These are phyloP conservation scores for Centropristis striata DNA, from an alignment of 2,113 vertebrate genomes.

Conservation along the genomic window DNA sequence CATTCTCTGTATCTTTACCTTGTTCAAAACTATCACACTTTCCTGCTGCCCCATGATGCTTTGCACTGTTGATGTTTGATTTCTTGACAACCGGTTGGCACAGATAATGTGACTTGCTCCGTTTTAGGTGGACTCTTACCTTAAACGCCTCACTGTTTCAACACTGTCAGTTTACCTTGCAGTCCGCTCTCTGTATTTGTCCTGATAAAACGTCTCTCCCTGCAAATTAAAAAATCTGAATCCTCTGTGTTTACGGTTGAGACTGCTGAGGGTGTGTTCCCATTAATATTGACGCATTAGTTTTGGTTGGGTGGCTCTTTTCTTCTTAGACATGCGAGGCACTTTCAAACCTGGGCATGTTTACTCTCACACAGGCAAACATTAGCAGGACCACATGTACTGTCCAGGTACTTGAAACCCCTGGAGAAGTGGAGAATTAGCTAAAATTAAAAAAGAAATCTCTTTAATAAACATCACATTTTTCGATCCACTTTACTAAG, in stretches of 20 bases:
- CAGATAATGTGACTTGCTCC: conserved; percentile 20
- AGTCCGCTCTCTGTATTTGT: conserved; percentile 55
- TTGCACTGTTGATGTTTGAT: conserved; percentile 25
- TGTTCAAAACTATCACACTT: not conserved
- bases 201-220: conserved; percentile 57
- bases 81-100: conserved; percentile 24
- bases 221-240: conserved; percentile 51
- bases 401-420: not conserved
- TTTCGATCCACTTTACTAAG: not conserved
- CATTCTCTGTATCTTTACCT: not conserved
- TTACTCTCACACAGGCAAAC: conserved; percentile 18
- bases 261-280: conserved; percentile 15
- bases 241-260: conserved; percentile 34
- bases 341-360: conserved; percentile 29
- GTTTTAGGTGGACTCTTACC: not conserved
- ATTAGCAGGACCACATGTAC: not conserved
- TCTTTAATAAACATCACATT: not conserved
- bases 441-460: not conserved
- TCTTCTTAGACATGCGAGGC: conserved; percentile 75
- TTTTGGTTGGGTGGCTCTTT: conserved; percentile 82
- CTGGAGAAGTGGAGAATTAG: not conserved
- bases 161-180: conserved; percentile 26
- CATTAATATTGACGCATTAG: conserved; percentile 82
- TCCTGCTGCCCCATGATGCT: conserved; percentile 17
- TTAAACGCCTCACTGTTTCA: conserved; percentile 38